A percentile compares a stretch with the other conserved stretches of the same genome.
Evolutionary conservation across 1,140 invertebrate genomes (phyloP).

Genomic region (Drosophila pachea): DNA sequence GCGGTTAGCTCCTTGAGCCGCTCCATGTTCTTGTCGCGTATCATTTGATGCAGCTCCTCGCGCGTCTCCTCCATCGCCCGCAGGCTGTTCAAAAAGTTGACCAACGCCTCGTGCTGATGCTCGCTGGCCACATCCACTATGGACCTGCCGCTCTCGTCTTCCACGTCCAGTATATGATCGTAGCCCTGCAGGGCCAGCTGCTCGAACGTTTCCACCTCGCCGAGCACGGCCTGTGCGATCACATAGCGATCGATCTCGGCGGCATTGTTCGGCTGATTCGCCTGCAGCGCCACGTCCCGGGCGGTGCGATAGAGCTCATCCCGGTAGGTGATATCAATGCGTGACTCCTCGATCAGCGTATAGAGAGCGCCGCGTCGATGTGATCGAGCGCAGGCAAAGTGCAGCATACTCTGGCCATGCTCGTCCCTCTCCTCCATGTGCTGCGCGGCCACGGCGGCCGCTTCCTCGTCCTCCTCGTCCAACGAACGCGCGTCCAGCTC

Average conservation of each 20-base stretch:
- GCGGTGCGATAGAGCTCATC: slow-evolving; percentile 92
- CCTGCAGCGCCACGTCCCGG: slow-evolving; percentile 89
- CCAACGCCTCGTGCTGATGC: slow-evolving; percentile 83
- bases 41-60: slow-evolving; percentile 87
- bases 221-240: slow-evolving; percentile 86
- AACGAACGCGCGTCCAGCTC: slow-evolving; percentile 52
- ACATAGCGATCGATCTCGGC: slow-evolving; percentile 90
- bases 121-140: slow-evolving; percentile 85
- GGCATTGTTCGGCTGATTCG: slow-evolving; percentile 88
- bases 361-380: slow-evolving; percentile 88
- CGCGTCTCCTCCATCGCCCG: slow-evolving; percentile 87
- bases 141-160: slow-evolving; percentile 83
- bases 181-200: slow-evolving; percentile 91
- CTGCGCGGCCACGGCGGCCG: slow-evolving; percentile 43
- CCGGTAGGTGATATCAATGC: slow-evolving; percentile 87
- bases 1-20: slow-evolving; percentile 83
- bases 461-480: slow-evolving; percentile 48
- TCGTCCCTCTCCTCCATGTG: slow-evolving; percentile 82
- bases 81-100: slow-evolving; percentile 84
- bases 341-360: slow-evolving; percentile 87
- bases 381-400: slow-evolving; percentile 89
- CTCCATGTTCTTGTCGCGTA: slow-evolving; percentile 83
- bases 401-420: slow-evolving; percentile 92
- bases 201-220: slow-evolving; percentile 87
- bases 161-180: slow-evolving; percentile 90